Percentiles rank a stretch among this genome's conserved stretches.
Conservation (phyloP, 2,797 vertebrate species). For the Lacerta agilis region DNA sequence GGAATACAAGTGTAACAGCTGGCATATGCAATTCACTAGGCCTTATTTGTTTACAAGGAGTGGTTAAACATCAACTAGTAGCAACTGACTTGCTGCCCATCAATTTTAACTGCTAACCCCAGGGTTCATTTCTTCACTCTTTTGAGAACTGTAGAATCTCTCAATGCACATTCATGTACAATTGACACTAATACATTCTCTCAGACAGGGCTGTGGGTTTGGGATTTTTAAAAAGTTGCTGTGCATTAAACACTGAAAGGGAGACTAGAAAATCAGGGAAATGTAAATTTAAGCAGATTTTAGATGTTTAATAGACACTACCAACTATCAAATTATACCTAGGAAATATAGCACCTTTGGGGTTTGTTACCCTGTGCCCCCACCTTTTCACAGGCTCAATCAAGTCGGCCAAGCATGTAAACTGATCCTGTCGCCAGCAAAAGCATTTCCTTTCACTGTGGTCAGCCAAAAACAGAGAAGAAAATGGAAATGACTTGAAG, state of each 20-base stretch:
- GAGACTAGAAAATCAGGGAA: background rate
- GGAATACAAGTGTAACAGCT: slow-evolving; percentile 71
- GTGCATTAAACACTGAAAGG: accelerated
- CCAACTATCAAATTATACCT: slow-evolving; percentile 57
- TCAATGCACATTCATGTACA: slow-evolving; percentile 4
- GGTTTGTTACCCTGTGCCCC: slow-evolving; percentile 64
- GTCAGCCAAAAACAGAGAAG: slow-evolving; percentile 69
- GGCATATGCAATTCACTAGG: slow-evolving; percentile 63
- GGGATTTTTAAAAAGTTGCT: background rate
- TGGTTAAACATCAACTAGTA: background rate
- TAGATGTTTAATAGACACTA: slow-evolving; percentile 53
- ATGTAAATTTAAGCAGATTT: background rate
- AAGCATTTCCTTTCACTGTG: slow-evolving; percentile 78
- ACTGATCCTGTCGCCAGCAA: slow-evolving; percentile 71
- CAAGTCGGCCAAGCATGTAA: slow-evolving; percentile 69
- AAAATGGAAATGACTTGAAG: slow-evolving; percentile 82
- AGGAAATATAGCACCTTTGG: slow-evolving; percentile 66
- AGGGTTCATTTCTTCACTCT: background rate
- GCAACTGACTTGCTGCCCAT: background rate
- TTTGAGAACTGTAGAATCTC: slow-evolving; percentile 13
- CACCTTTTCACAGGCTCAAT: slow-evolving; percentile 64
- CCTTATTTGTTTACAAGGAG: slow-evolving; percentile 5
- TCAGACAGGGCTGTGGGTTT: background rate
- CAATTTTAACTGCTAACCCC: accelerated
- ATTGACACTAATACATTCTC: accelerated